Base-by-base conservation (phyloP, 2,888 invertebrate species). In the Tenthredo amoena region DNA sequence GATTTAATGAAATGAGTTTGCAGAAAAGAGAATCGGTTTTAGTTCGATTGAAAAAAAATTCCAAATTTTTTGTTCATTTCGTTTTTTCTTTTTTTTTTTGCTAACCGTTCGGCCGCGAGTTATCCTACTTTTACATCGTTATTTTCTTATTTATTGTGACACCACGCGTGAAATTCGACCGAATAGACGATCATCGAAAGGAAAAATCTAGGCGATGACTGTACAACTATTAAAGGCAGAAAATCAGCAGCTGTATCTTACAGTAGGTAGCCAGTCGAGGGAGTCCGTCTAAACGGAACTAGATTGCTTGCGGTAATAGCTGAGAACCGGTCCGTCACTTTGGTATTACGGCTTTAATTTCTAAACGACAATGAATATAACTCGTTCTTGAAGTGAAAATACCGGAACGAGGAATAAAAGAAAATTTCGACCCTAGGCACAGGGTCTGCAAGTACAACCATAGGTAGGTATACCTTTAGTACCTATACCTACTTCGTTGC, bases 221-320 rank as follows among this genome's bases (percentile, higher is more conserved):
- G 50, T 34, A 15, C 9, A 18, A 31, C 15, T 62, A 68, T 68
- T 18, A 34, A 68, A 68, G 31, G 34, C 34, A 68, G 34, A 31
- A 68, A 55, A 55, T 55, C n/a, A 15, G 43, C n/a, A 43, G 72
- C 72, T 43, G 72, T 10, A 34, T 18, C 21, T 37, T 40, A n/a
- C 10, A 40, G 37, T 18, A 37, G 10, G 58, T 9, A 62, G 62
- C 34, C 37, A 79, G 21, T 62, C 21, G n/a, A 21, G 50, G 62
- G 81, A 62, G 40, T 58, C 62, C 40, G 40, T n/a, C 18, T 81
- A 81, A 81, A 81, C 81, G 79, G 50, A 40, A 77, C 76, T 76
- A 58, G 26, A 81, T 81, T 81, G 62, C 81, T 81, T 62, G 81
- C 81, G 81, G 81, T 81, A 58, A 81, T 58, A 81, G n/a, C n/a